These are phyloP conservation scores for Cephus runcator DNA, from an alignment of 2,888 invertebrate species.

Conservation along the genomic window DNA sequence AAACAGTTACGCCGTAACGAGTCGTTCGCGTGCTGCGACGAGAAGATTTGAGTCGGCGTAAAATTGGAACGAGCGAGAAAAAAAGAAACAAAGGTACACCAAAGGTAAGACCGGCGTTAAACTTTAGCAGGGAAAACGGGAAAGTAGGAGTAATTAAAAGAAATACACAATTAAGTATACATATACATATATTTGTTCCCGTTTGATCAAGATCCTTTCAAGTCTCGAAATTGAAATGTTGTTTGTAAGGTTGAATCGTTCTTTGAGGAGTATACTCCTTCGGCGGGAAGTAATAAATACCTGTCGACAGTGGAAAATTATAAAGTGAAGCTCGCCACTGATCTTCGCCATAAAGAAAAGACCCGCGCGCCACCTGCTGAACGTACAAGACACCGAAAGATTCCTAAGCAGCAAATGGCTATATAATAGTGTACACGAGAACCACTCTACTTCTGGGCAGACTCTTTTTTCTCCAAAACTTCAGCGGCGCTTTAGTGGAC, in stretches of 20 bases:
- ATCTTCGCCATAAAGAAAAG: neutral
- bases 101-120: neutral
- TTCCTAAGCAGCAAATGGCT: no score
- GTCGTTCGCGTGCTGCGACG: conserved; percentile 26
- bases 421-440: no score
- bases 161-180: neutral
- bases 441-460: neutral
- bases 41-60: neutral
- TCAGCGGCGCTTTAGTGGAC: neutral
- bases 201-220: neutral
- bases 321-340: neutral
- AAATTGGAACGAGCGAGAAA: neutral
- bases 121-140: neutral
- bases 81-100: neutral
- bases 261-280: conserved; percentile 13
- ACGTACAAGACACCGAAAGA: neutral
- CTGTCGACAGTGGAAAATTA: neutral
- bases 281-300: neutral
- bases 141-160: neutral
- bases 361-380: neutral
- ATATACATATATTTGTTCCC: neutral
- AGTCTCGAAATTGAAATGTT: neutral
- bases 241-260: neutral
- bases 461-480: neutral
- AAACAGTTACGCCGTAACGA: conserved; percentile 22